Evolutionary conservation across 2,797 vertebrate genomes (phyloP).

Genomic region (Paguma larvata): DNA sequence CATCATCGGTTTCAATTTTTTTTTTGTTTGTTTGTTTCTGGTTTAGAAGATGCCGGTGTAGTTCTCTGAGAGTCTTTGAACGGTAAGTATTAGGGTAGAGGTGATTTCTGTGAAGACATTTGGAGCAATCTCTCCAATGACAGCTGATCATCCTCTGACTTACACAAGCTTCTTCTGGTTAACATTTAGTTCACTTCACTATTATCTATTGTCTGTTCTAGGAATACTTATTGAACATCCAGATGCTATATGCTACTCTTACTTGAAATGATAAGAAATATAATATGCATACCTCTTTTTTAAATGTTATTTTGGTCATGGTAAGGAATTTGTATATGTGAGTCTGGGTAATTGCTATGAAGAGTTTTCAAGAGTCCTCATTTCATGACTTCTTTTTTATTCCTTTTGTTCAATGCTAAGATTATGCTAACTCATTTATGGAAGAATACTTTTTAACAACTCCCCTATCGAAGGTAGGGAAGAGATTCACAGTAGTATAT

Average conservation of each 20-base stretch:
- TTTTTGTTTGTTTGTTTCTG: conserved; percentile 8
- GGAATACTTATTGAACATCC: not conserved
- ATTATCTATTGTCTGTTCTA: not conserved
- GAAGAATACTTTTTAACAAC: not conserved
- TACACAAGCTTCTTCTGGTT: not conserved
- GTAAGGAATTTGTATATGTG: not conserved
- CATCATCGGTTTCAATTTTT: not conserved
- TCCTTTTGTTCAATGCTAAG: not conserved
- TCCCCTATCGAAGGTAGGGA: not conserved
- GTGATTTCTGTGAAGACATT: not conserved
- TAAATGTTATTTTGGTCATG: not conserved
- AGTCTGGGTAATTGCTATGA: not conserved
- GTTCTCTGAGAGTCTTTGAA: not conserved
- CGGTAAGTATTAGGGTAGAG: not conserved
- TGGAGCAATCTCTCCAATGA: not conserved
- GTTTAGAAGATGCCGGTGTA: not conserved
- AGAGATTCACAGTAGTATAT: not conserved
- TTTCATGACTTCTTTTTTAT: not conserved
- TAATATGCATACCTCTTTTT: not conserved
- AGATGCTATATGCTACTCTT: not conserved
- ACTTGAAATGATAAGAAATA: not conserved
- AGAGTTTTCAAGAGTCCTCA: not conserved
- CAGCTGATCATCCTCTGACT: not conserved
- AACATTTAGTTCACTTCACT: not conserved
- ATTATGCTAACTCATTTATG: not conserved